phyloP scores from a whole-genome alignment of 2,797 vertebrate genomes.

The Darevskia mixta region DNA sequence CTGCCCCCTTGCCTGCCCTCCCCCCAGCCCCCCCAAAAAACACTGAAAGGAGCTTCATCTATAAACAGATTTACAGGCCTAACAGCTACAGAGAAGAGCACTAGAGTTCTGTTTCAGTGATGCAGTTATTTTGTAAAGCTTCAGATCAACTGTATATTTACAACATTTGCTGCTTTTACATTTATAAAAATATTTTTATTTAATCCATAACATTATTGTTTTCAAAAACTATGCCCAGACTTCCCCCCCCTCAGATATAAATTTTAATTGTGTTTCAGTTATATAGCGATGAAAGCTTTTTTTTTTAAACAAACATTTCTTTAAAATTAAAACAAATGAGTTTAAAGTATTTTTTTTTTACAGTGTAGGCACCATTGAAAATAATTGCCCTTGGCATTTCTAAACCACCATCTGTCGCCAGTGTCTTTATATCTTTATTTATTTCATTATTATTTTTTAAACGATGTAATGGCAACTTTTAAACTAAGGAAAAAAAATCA shows the following conservation, averaged over 20 bases:
- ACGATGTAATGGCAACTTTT: slow-evolving; percentile 73
- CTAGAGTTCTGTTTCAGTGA: slow-evolving; percentile 78
- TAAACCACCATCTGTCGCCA: slow-evolving; percentile 74
- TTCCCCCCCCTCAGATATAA: slow-evolving; percentile 77
- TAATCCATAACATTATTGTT: slow-evolving; percentile 85
- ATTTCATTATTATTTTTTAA: slow-evolving; percentile 55
- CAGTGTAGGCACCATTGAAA: slow-evolving; percentile 86
- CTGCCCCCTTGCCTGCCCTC: slow-evolving; percentile 54
- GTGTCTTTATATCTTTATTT: slow-evolving; percentile 56
- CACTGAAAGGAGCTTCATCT: slow-evolving; percentile 82
- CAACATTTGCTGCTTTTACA: slow-evolving; percentile 83
- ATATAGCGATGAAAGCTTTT: slow-evolving; percentile 76
- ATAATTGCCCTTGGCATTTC: slow-evolving; percentile 80
- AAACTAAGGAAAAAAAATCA: slow-evolving; percentile 67
- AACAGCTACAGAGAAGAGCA: slow-evolving; percentile 80
- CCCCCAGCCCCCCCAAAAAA: slow-evolving; percentile 66
- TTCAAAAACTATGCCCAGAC: slow-evolving; percentile 85
- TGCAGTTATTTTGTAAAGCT: slow-evolving; percentile 82
- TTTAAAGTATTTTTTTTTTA: slow-evolving; percentile 77
- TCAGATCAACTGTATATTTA: slow-evolving; percentile 86
- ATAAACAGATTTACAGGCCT: slow-evolving; percentile 87
- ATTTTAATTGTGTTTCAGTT: slow-evolving; percentile 78
- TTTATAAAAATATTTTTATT: slow-evolving; percentile 89
- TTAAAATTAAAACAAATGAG: slow-evolving; percentile 81
- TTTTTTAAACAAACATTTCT: slow-evolving; percentile 78